Base-by-base conservation (phyloP, 2,113 vertebrate genomes). In the Passer montanus region DNA sequence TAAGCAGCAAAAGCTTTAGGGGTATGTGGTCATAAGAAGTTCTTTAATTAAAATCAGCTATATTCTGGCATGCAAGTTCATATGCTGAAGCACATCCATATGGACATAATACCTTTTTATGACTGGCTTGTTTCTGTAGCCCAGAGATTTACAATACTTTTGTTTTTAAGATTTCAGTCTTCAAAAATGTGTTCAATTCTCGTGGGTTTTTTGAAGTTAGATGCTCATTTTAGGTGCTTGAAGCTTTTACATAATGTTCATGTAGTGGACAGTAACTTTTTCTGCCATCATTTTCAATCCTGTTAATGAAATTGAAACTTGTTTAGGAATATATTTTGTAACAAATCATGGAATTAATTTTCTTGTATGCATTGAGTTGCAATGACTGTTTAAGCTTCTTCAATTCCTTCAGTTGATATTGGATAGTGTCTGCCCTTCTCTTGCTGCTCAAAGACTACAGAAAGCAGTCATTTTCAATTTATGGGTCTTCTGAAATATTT, bases 311-410 rank as follows among this genome's bases (percentile, higher is more conserved):
- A 78, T 67, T 78, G 11, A 63, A 56, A 28, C 49, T 87, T 84
- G 13, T 31, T 80, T n/a, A 80, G 84, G 3, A 86, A 86, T 37
- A n/a, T 31, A 4, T 90, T 80, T 86, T 74, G 20, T 87, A 72
- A 64, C 22, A 56, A 84, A 62, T 84, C 2, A 6, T 13, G 39
- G 22, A 73, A 37, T 47, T 62, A 2, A 31, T 53, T 88, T 83
- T n/a, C 24, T 53, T 62, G 1, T 64, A 7, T 44, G 47, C 1
- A 0, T 30, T 1, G 3, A 79, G 12, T 52, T 76, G 35, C 62
- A 89, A 9, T 68, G 39, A 60, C 35, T 70, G 14, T 50, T 87
- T 18, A 69, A 85, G 14, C 41, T 69, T 47, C 17, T 85, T 62
- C 27, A 63, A 21, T 87, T 91, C 60, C 19, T 87, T 37, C 44